Conservation (phyloP, 2,888 invertebrate species). For the Sarcophaga carnaria region DNA sequence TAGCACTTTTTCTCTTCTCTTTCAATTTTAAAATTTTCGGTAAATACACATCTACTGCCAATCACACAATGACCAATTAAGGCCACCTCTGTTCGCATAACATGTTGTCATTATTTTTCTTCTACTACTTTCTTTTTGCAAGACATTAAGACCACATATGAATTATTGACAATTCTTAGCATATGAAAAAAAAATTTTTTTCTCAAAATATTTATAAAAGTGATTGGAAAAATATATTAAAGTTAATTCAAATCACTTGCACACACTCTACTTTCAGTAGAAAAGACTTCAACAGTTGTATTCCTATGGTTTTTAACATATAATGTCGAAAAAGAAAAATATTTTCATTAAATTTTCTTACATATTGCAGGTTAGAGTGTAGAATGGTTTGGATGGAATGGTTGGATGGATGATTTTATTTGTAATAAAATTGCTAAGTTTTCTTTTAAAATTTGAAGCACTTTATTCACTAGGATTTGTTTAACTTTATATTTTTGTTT, state of each 20-base stretch:
- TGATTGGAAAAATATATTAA: too few species aligned
- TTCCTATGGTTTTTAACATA: background rate
- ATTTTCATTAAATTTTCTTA: slow-evolving; percentile 27
- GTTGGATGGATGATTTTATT: background rate
- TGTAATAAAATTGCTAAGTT: background rate
- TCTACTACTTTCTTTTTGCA: background rate
- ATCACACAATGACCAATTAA: background rate
- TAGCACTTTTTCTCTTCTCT: too few species aligned
- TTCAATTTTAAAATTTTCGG: too few species aligned
- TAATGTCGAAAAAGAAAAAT: background rate
- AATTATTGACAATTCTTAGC: slow-evolving; percentile 55
- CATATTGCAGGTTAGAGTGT: slow-evolving; percentile 7
- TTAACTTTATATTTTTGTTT: slow-evolving; percentile 4
- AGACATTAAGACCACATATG: slow-evolving; percentile 31
- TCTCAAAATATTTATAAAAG: too few species aligned
- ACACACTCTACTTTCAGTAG: too few species aligned
- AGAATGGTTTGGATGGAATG: background rate
- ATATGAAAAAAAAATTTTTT: background rate
- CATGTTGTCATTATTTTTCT: slow-evolving; percentile 63
- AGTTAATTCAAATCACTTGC: too few species aligned
- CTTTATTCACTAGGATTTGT: background rate
- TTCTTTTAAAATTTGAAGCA: background rate
- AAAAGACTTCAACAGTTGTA: slow-evolving; percentile 20
- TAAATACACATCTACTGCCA: too few species aligned
- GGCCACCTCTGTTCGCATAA: slow-evolving; percentile 40